Evolutionary conservation across 2,888 invertebrate species (phyloP).

Genomic region (Scaptomyza parva): DNA sequence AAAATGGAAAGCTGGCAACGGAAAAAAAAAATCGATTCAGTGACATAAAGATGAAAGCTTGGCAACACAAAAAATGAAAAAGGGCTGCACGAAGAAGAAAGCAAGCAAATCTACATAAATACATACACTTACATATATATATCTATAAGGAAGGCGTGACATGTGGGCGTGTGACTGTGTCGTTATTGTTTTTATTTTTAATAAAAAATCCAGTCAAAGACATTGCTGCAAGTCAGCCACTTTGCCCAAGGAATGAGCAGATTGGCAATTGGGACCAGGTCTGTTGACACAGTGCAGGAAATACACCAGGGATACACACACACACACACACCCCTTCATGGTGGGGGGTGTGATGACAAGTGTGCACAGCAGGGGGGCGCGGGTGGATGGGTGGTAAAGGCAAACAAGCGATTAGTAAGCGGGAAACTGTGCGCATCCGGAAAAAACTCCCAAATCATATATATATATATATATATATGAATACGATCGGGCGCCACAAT

Average conservation of each 20-base stretch:
- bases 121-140: background rate
- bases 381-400: background rate
- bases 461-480: background rate
- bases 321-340: background rate
- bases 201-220: conserved; percentile 46
- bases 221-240: conserved; percentile 29
- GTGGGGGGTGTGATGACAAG: conserved; percentile 13
- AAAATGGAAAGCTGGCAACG: conserved; percentile 11
- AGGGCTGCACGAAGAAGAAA: conserved; percentile 41
- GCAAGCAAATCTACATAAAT: conserved; percentile 5
- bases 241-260: conserved; percentile 4
- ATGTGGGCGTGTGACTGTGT: conserved; percentile 38
- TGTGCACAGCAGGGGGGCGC: conserved; percentile 2
- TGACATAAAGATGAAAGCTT: conserved; percentile 75
- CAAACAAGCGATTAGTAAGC: conserved; percentile 39
- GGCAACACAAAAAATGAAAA: conserved; percentile 18
- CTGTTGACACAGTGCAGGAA: conserved; percentile 42
- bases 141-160: conserved; percentile 28
- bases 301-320: conserved; percentile 15
- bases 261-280: background rate
- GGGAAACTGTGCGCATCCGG: conserved; percentile 8
- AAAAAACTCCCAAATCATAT: conserved; percentile 10
- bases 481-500: conserved; percentile 18
- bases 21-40: conserved; percentile 67
- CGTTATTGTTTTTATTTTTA: conserved; percentile 69